Evolutionary conservation across 2,797 vertebrate species (phyloP), one percentile per base, ranked within the genome.

Genomic region (Acrossocheilus fasciatus): DNA sequence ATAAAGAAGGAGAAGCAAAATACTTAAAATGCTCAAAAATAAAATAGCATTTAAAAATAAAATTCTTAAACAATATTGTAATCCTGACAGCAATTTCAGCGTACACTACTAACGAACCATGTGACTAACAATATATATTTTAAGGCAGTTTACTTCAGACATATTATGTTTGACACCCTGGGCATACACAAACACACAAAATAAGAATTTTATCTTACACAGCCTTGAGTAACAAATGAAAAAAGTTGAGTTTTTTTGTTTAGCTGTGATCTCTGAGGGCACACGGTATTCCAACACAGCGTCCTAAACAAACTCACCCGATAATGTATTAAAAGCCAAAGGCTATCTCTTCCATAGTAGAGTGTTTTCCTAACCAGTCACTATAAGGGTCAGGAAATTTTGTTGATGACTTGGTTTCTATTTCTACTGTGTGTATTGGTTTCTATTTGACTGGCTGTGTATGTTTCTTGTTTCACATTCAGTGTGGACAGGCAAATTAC

Each of bases 391-490:
- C 3, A 15, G 6, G 4, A 78, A 4, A 59, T 59, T 17, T 59
- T 10, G 54, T 43, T 45, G 8, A 62, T 10, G 14, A 10, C 54
- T 62, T 59, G 34, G 20, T 17, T 78, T 41, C 36, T 10, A 11
- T 43, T 79, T 62, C 23, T 43, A 4, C 17, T 45, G 8, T 17
- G 15, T 12, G 10, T 26, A 26, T 62, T 59, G 34, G 20, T 17
- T 78, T 41, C 36, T 10, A 11, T 43, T 79, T 50, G 52, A 59
- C 41, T 30, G 64, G 26, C 34, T 9, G 39, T 41, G 39, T 41
- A 76, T 76, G 54, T 62, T 43, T 30, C 57, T 78, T 79, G 76
- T 59, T 62, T 79, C 15, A 79, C 8, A 17, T 79, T 79, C 39
- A 62, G 77, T 43, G 54, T 62, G n/a, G 57, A 43, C 39, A 62